phyloP scores from a whole-genome alignment of 1,140 invertebrate genomes.

The Mizuhopecten yessoensis region DNA sequence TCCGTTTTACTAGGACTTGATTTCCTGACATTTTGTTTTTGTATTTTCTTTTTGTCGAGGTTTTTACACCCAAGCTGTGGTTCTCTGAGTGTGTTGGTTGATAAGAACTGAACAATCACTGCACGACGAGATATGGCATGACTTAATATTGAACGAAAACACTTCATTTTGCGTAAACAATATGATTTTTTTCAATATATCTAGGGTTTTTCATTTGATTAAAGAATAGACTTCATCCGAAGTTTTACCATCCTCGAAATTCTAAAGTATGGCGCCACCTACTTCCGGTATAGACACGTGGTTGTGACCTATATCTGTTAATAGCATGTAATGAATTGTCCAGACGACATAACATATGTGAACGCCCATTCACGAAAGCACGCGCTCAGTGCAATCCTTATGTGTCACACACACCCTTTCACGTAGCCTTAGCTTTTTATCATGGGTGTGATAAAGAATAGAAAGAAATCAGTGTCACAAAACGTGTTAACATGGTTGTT shows the following conservation, averaged over 20 bases:
- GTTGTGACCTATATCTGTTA: neutral
- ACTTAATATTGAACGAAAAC: no score
- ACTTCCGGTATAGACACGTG: neutral
- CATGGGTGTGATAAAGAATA: neutral
- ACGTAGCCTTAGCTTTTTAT: no score
- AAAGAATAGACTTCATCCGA: no score
- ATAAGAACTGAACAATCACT: neutral
- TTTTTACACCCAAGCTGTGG: neutral
- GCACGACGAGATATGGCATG: neutral
- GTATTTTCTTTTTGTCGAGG: neutral
- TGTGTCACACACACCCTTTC: neutral
- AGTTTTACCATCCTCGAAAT: no score
- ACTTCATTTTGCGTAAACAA: no score
- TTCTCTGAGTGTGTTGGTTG: neutral
- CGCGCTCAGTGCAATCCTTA: neutral
- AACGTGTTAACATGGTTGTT: neutral
- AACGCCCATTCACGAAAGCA: constrained; percentile 2
- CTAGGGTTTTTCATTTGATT: no score
- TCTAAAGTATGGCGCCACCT: neutral
- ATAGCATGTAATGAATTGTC: neutral
- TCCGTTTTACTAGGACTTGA: constrained; percentile 22
- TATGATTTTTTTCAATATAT: no score
- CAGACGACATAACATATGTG: neutral
- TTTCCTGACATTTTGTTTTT: constrained; percentile 28
- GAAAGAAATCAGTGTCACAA: neutral